These are phyloP conservation scores for Climacteris rufus DNA, from an alignment of 2,113 vertebrate genomes.

Conservation along the genomic window DNA sequence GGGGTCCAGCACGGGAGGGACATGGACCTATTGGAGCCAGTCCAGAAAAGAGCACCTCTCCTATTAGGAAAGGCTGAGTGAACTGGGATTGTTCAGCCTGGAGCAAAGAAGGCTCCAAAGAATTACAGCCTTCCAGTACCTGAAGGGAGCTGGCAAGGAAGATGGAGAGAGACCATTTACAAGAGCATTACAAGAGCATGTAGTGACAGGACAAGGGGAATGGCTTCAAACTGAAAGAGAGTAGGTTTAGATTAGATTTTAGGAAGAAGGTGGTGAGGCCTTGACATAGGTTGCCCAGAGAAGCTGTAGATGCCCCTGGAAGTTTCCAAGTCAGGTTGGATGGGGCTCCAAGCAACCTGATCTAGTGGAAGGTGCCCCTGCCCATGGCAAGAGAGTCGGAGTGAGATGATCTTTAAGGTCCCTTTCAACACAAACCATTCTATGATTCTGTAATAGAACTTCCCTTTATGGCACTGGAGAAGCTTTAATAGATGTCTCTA, in stretches of 20 bases:
- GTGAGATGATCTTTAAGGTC: background rate
- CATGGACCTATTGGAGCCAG: rapidly evolving
- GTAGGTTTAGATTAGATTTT: background rate
- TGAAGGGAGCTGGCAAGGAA: background rate
- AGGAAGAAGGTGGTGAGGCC: background rate
- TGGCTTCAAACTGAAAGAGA: background rate
- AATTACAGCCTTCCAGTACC: background rate
- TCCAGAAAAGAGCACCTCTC: rapidly evolving
- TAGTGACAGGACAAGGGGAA: background rate
- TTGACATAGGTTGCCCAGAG: background rate
- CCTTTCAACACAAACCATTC: background rate
- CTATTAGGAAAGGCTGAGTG: background rate
- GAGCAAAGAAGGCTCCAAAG: background rate
- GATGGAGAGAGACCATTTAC: background rate
- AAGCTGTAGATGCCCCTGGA: background rate
- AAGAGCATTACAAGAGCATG: no score
- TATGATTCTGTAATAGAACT: background rate
- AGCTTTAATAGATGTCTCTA: background rate
- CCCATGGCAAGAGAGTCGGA: rapidly evolving
- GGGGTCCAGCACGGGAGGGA: background rate
- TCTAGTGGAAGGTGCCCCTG: background rate
- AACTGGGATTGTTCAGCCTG: background rate
- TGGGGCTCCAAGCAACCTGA: background rate
- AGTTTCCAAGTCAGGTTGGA: background rate
- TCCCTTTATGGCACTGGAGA: background rate